Percentiles rank a stretch among this genome's conserved stretches.
Evolutionary conservation across 2,888 invertebrate species (phyloP).

Genomic region (Rhimphoctona megacephalus): DNA sequence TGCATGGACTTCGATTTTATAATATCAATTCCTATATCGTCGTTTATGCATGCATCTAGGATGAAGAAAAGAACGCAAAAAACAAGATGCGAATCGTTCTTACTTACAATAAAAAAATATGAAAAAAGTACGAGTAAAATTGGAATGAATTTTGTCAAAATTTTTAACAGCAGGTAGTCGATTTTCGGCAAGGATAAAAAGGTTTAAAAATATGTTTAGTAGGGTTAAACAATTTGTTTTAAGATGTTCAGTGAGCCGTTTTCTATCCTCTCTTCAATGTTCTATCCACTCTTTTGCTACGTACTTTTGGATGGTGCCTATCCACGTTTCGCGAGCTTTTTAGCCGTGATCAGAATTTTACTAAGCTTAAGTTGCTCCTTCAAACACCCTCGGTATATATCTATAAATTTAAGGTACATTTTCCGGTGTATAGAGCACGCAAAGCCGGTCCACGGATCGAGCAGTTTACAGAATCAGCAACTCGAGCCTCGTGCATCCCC

Average conservation of each 20-base stretch:
- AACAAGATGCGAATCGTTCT: background rate
- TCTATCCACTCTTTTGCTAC: background rate
- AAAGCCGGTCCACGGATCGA: constrained; percentile 22
- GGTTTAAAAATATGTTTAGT: background rate
- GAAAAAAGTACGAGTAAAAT: background rate
- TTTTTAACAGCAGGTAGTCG: background rate
- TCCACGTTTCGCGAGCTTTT: constrained; percentile 42
- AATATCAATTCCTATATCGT: constrained; percentile 53
- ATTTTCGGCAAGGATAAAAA: background rate
- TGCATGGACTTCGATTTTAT: constrained; percentile 59
- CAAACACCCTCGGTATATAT: constrained; percentile 22
- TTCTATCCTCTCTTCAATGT: background rate
- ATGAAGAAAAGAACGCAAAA: background rate
- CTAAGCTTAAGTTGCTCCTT: constrained; percentile 18
- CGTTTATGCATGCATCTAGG: constrained; percentile 22
- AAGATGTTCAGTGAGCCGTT: background rate
- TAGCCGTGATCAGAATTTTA: constrained; percentile 63
- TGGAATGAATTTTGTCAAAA: background rate
- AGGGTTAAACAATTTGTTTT: background rate
- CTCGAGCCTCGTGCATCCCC: constrained; percentile 26
- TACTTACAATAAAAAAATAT: background rate
- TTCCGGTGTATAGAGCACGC: constrained; percentile 20
- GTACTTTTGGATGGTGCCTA: constrained; percentile 12
- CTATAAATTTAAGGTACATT: constrained; percentile 18
- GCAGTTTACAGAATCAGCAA: constrained; percentile 40